A percentile compares a stretch with the other conserved stretches of the same genome.
These are phyloP conservation scores for Sminthurinus aureus DNA, from an alignment of 2,888 invertebrate genomes.

Conservation along the genomic window DNA sequence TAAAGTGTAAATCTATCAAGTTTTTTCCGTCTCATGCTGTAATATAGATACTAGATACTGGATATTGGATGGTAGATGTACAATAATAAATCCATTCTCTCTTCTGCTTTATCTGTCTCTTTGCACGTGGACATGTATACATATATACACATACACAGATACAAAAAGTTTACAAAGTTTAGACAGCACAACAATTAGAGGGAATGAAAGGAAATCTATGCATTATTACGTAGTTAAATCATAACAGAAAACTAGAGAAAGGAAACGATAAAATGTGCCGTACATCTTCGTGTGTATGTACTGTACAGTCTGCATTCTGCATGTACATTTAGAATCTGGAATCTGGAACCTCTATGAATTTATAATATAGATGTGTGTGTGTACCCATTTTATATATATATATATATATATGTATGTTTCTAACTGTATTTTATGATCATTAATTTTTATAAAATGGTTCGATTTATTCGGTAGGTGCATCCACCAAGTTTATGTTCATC, in stretches of 20 bases:
- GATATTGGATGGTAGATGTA: no score
- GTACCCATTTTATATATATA: no score
- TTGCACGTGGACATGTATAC: neutral
- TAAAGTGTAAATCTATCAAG: neutral
- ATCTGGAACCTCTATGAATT: no score
- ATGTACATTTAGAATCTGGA: no score
- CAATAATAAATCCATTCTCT: constrained; percentile 10
- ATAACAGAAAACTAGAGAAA: neutral
- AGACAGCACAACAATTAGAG: constrained; percentile 43
- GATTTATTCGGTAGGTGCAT: no score
- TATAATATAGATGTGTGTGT: no score
- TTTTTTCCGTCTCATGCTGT: constrained; percentile 14
- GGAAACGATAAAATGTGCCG: neutral
- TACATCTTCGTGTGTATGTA: no score
- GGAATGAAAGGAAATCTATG: constrained; percentile 47
- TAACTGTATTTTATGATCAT: no score
- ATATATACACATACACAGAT: neutral
- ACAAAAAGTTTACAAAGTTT: neutral
- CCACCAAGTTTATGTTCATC: no score
- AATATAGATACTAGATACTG: constrained; percentile 36
- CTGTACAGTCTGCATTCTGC: no score
- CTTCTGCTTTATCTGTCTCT: neutral
- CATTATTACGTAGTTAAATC: constrained; percentile 41
- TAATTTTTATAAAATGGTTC: no score
- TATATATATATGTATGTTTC: no score